Evolutionary conservation across 1,140 invertebrate genomes (phyloP), one percentile per base, ranked within the genome.

Genomic region (Rhopalosiphum padi): DNA sequence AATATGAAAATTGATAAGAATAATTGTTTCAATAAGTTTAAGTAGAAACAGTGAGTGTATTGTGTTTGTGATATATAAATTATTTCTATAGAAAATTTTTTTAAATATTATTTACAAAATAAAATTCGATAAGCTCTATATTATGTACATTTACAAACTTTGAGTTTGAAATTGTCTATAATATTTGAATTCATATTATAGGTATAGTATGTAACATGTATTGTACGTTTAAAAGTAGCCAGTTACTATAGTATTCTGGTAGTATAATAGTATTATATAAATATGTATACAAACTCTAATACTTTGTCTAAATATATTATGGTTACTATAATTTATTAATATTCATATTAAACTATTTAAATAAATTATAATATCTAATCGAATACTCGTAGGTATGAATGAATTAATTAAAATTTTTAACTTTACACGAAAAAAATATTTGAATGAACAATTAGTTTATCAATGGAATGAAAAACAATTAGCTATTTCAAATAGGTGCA

Each of bases 131-230:
- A 83, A 87, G 43, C 18, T 48, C 43, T 35, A 1, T 25, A 11
- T 53, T 53, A n/a, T 87, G n/a, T 88, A 88, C 48, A 88, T 51
- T 51, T 88, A 35, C 51, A 23, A 89, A 30, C 55, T 23, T 89
- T 37, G 8, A 22, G 55, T 89, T 89, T 89, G 2, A 41, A 55
- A 55, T 41, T 25, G 21, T 25, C 51, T 7, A 89, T 15, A 41
- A 51, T 48, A 55, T 55, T 7, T 55, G 35, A 53, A 89, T 89
- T 77, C 0, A n/a, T 77, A n/a, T n/a, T 35, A 35, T 77, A 35
- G n/a, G 18, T 77, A 77, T 77, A 77, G 60, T n/a, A 68, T n/a
- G 18, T 18, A 51, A 51, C 15, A 51, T 77, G 30, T 77, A 77
- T 35, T 77, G 15, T n/a, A 77, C 30, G 7, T 15, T 77, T 77